Base-by-base conservation (phyloP, 1,140 invertebrate genomes). In the Gonatopus flavifemur region DNA sequence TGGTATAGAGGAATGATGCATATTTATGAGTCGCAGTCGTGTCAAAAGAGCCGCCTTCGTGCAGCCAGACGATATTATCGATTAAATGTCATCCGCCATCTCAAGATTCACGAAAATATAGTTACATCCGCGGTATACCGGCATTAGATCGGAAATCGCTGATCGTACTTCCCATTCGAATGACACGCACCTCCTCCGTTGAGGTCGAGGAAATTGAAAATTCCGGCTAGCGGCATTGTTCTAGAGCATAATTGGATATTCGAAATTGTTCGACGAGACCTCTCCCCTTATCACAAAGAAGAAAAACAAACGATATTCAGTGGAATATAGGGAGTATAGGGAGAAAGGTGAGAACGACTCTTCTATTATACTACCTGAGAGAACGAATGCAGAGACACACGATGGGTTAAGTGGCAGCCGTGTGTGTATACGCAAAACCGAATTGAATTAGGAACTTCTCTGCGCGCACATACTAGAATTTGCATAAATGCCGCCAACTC, bases 371-470 rank as follows among this genome's bases (percentile, higher is more conserved):
- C 13, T 32, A 35, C 50, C 43, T 28, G 32, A 35, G 33, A 39
- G 49, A 48, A 35, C 46, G 21, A 7, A 36, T 43, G 55, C 52
- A 60, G 59, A 42, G 57, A 55, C n/a, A n/a, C n/a, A n/a, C n/a
- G n/a, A n/a, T n/a, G 37, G 50, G 53, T 64, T 64, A 70, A 70
- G 60, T 67, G 59, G 57, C 57, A 50, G 30, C 58, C 64, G 51
- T 64, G 62, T n/a, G n/a, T n/a, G n/a, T n/a, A n/a, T 69, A 66
- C 59, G 64, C 61, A 61, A 69, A 69, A 69, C 66, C 59, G 54
- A 70, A 70, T 70, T 69, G 55, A 67, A 70, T 70, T 70, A 67
- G 62, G 57, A 69, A 70, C 60, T 67, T 64, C 50, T 55, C n/a
- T 45, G 44, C 56, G 44, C 64, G 59, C 65, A 68, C 64, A 66